Evolutionary conservation across 2,797 vertebrate species (phyloP).

Genomic region (Megalops cyprinoides): DNA sequence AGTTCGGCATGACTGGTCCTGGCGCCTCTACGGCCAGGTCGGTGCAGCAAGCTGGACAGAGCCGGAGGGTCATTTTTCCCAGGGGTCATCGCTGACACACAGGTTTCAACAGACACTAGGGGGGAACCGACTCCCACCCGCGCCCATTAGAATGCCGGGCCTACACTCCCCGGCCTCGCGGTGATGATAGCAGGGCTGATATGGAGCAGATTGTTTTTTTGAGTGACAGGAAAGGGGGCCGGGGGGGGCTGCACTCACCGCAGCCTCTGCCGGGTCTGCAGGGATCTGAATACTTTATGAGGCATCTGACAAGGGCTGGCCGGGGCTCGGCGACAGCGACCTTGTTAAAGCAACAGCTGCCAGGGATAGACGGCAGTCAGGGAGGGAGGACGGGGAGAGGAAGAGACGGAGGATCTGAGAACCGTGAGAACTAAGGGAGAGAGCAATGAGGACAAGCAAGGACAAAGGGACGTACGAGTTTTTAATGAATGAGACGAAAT

Average conservation of each 20-base stretch:
- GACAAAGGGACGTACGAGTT: too few relatives aligned
- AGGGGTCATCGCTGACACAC: conserved; percentile 52
- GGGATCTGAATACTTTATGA: neutral
- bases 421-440: neutral
- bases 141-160: conserved; percentile 43
- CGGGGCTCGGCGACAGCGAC: neutral
- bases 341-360: neutral
- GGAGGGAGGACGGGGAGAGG: too few relatives aligned
- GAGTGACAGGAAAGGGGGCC: conserved; percentile 27
- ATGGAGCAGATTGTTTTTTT: conserved; percentile 43
- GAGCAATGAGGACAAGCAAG: neutral
- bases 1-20: too few relatives aligned
- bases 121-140: conserved; percentile 15
- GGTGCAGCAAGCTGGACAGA: too few relatives aligned
- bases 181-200: conserved; percentile 35
- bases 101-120: conserved; percentile 28
- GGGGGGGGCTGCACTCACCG: neutral
- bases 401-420: neutral
- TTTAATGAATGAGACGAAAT: too few relatives aligned
- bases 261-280: neutral
- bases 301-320: neutral
- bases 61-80: conserved; percentile 39
- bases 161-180: conserved; percentile 36
- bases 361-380: neutral
- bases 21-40: too few relatives aligned